Base-by-base conservation (phyloP, 2,113 vertebrate species). In the Hyperopisus bebe region DNA sequence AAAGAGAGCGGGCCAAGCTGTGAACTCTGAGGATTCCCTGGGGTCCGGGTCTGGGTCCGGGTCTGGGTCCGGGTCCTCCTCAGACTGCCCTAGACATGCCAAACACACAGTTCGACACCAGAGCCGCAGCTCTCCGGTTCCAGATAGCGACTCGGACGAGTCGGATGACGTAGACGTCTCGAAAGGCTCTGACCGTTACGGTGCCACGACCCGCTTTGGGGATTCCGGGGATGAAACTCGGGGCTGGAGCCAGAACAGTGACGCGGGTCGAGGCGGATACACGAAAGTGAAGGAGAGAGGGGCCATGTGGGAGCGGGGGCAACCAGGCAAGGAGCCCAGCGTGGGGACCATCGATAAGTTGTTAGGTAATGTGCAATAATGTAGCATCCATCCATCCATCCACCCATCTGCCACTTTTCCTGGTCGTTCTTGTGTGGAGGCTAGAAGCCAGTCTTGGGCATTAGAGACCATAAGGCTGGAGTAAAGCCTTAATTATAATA, bases 121-220 rank as follows among this genome's bases (percentile, higher is more conserved):
- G 17, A 21, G 89, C 89, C 5, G 39, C 39, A 90, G 89, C 58
- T 84, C 42, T 1, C 89, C 88, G 1, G 31, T 6, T n/a, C 87
- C 91, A 47, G 70, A 93, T 8, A 44, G 24, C 0, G 94, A 94
- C 84, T n/a, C 97, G 27, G 97, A 97, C 88, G 97, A 98, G 89
- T 98, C 98, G 13, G 97, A 98, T 90, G 97, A 99, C 92, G 92
- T 98, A 66, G 95, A 95, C 39, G 90, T 96, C 89, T 86, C 88
- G 89, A 90, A 17, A n/a, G 0, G 93, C 89, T 51, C 0, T 21
- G 90, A 92, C 91, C 82, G 84, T 77, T 89, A 90, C 83, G 58
- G 3, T 17, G 13, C n/a, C 66, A 62, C 6, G 21, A 55, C 24
- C 15, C 31, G 5, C 42, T n/a, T 13, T 11, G 70, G 47, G 27